Evolutionary conservation across 2,113 vertebrate species (phyloP).

Genomic region (Nymphicus hollandicus): DNA sequence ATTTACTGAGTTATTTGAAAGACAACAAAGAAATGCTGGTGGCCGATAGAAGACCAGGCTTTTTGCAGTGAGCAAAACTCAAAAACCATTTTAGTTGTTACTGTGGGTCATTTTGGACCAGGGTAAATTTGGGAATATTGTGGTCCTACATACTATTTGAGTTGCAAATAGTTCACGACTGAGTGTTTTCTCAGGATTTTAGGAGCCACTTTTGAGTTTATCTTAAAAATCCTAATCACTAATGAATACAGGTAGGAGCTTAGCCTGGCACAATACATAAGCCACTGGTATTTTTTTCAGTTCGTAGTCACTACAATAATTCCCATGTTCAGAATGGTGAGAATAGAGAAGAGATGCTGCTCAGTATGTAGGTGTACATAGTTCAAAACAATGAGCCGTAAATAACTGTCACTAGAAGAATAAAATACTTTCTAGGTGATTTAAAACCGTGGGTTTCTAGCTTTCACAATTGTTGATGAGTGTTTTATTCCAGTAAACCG

Average conservation of each 20-base stretch:
- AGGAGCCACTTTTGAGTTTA: background rate
- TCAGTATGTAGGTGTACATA: background rate
- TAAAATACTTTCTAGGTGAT: background rate
- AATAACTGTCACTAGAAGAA: background rate
- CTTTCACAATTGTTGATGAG: background rate
- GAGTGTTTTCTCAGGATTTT: background rate
- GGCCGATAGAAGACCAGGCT: background rate
- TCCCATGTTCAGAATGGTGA: background rate
- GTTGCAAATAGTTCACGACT: background rate
- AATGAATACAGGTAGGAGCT: background rate
- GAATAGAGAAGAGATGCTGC: background rate
- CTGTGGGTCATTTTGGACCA: background rate
- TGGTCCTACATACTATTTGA: background rate
- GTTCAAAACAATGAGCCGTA: background rate
- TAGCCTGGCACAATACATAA: background rate
- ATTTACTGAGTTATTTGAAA: background rate
- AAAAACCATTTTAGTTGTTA: background rate
- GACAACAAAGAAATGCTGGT: background rate
- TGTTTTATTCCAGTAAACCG: background rate
- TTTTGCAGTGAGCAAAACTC: background rate
- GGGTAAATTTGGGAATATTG: background rate
- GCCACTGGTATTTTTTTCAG: background rate
- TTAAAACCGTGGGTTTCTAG: background rate
- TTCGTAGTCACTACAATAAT: background rate
- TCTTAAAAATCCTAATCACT: background rate